These are phyloP conservation scores for Rhyacophila brunnea DNA, from an alignment of 1,140 invertebrate species.

Conservation along the genomic window DNA sequence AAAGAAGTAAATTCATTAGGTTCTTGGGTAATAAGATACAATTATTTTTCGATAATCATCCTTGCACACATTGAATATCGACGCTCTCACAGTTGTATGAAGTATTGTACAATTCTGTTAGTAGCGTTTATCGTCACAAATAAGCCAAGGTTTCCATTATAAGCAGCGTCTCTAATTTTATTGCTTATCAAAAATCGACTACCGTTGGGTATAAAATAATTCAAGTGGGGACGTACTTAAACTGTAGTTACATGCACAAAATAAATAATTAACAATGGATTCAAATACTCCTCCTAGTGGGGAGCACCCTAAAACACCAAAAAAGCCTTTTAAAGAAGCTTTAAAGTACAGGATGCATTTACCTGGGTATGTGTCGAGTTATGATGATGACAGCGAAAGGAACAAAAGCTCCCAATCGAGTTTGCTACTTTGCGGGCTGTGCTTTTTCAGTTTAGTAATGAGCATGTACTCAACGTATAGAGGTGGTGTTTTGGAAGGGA, in stretches of 20 bases:
- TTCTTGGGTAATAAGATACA: not conserved
- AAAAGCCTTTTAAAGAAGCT: constrained; percentile 10
- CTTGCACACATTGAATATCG: too few species aligned
- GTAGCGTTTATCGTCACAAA: too few species aligned
- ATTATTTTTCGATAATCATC: not conserved
- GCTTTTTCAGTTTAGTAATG: constrained; percentile 28
- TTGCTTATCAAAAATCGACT: too few species aligned
- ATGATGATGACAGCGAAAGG: constrained; percentile 3
- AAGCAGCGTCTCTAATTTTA: too few species aligned
- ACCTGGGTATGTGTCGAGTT: constrained; percentile 3
- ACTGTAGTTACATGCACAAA: too few species aligned
- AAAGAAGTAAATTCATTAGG: not conserved
- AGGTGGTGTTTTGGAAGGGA: constrained; percentile 27
- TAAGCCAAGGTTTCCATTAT: too few species aligned
- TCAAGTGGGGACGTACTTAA: too few species aligned
- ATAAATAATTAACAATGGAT: constrained; percentile 9
- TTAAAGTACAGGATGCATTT: constrained; percentile 16
- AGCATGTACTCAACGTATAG: constrained; percentile 28
- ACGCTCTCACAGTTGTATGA: too few species aligned
- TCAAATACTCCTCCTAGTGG: constrained; percentile 1
- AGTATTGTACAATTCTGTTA: too few species aligned
- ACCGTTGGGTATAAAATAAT: too few species aligned
- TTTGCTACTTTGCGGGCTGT: constrained; percentile 27
- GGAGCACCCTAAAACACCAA: constrained; percentile 1
- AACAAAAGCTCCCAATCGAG: constrained; percentile 12